Percentiles rank a stretch among this genome's conserved stretches.
phyloP scores from a whole-genome alignment of 1,140 invertebrate species.

The Zaprionus capensis region DNA sequence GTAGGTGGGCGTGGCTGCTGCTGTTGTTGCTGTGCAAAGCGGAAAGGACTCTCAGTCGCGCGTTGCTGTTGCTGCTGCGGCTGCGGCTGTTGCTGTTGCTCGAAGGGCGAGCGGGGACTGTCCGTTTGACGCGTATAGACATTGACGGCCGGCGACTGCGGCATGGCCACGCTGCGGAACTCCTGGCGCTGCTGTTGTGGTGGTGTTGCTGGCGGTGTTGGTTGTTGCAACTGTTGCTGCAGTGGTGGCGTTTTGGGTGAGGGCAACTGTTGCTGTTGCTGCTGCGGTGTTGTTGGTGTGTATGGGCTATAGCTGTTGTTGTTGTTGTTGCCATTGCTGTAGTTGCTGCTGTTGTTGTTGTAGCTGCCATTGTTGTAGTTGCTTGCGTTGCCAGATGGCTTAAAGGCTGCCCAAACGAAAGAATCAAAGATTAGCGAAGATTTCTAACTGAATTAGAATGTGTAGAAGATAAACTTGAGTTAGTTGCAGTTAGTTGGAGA shows the following conservation, averaged over 20 bases:
- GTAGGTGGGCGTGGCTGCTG: slow-evolving; percentile 31
- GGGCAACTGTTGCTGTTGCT: slow-evolving; percentile 41
- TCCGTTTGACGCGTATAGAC: slow-evolving; percentile 78
- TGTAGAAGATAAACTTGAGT: slow-evolving; percentile 18
- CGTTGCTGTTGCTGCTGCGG: slow-evolving; percentile 39
- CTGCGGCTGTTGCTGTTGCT: slow-evolving; percentile 28
- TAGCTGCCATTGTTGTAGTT: slow-evolving; percentile 52
- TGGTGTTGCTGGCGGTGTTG: slow-evolving; percentile 51
- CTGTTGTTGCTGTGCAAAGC: slow-evolving; percentile 63
- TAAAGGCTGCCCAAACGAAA: slow-evolving; percentile 46
- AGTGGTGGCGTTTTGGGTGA: slow-evolving; percentile 52
- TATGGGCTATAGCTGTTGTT: slow-evolving; percentile 48
- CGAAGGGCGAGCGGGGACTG: slow-evolving; percentile 68
- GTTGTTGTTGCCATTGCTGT: slow-evolving; percentile 36
- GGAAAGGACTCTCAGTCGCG: slow-evolving; percentile 70
- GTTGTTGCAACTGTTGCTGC: slow-evolving; percentile 48
- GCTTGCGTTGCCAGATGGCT: slow-evolving; percentile 51
- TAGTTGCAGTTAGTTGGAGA: slow-evolving; percentile 69
- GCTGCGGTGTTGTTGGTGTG: slow-evolving; percentile 17
- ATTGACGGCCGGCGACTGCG: slow-evolving; percentile 66
- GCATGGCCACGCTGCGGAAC: slow-evolving; percentile 77
- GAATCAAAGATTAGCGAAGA: neutral
- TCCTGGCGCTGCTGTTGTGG: slow-evolving; percentile 55
- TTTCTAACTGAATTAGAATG: neutral
- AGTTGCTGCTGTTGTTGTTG: slow-evolving; percentile 46